phyloP scores from a whole-genome alignment of 2,888 invertebrate species.

The Catotricha subobsoleta region DNA sequence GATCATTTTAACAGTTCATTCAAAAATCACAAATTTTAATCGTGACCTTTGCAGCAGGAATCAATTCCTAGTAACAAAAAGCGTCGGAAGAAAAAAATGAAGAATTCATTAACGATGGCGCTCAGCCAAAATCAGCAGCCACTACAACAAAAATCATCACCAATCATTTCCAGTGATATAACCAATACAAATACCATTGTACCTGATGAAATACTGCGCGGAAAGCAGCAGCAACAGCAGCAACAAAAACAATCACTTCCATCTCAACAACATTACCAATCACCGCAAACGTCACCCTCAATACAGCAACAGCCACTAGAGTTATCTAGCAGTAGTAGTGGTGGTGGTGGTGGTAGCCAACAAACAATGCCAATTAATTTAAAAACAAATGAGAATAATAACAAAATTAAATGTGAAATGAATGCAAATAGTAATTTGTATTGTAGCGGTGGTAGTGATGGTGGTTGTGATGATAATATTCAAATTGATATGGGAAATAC shows the following conservation, averaged over 20 bases:
- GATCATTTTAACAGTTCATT: no score
- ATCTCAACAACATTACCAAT: no score
- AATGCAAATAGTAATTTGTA: neutral
- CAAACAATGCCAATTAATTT: neutral
- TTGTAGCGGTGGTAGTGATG: neutral
- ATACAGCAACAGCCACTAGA: no score
- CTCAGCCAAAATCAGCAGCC: no score
- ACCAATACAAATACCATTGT: neutral
- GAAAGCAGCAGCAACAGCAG: constrained; percentile 2
- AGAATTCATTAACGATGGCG: no score
- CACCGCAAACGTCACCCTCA: no score
- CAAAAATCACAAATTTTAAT: no score
- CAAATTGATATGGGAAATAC: neutral
- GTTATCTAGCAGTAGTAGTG: no score
- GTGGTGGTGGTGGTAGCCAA: no score
- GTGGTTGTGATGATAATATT: neutral
- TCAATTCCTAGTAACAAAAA: constrained; percentile 13
- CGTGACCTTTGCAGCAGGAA: neutral
- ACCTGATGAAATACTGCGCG: neutral
- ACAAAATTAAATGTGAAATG: neutral
- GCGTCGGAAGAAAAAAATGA: constrained; percentile 23
- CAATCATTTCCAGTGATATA: neutral
- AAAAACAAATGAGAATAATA: constrained; percentile 1
- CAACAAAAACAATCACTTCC: no score
- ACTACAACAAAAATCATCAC: no score